phyloP scores from a whole-genome alignment of 1,140 invertebrate genomes.

The Cataglyphis hispanica region DNA sequence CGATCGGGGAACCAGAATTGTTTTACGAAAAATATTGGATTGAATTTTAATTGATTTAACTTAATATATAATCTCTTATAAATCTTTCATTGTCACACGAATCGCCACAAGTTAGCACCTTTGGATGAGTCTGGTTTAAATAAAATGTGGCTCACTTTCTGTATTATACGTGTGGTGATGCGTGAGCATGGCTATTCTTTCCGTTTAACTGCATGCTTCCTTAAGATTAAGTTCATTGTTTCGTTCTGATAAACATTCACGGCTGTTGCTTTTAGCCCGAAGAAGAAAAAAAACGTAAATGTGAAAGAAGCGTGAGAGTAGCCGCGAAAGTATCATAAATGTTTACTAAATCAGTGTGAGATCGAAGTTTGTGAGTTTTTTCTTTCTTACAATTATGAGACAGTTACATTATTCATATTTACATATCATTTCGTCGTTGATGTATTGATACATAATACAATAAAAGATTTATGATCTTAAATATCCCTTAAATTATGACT shows the following conservation, averaged over 20 bases:
- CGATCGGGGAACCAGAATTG: background rate
- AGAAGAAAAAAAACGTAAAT: slow-evolving; percentile 37
- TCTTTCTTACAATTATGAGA: background rate
- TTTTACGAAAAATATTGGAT: background rate
- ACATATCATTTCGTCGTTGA: slow-evolving; percentile 12
- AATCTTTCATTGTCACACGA: background rate
- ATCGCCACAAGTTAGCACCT: background rate
- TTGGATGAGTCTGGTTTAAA: background rate
- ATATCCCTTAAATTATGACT: background rate
- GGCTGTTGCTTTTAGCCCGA: slow-evolving; percentile 44
- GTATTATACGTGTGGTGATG: slow-evolving; percentile 54
- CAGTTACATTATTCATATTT: slow-evolving; percentile 15
- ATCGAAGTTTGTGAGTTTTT: slow-evolving; percentile 3
- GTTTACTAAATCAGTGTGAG: slow-evolving; percentile 5
- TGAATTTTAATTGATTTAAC: background rate
- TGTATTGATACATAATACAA: slow-evolving; percentile 11
- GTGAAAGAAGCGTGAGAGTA: slow-evolving; percentile 40
- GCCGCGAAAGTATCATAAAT: slow-evolving; percentile 4
- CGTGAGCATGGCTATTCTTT: slow-evolving; percentile 40
- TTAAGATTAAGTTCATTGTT: slow-evolving; percentile 54
- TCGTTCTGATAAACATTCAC: slow-evolving; percentile 61
- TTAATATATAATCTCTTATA: background rate
- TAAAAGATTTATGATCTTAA: background rate
- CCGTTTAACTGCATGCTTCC: slow-evolving; percentile 45
- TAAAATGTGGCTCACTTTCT: slow-evolving; percentile 56